Evolutionary conservation across 1,140 invertebrate genomes (phyloP).

Genomic region (Magallana gigas): DNA sequence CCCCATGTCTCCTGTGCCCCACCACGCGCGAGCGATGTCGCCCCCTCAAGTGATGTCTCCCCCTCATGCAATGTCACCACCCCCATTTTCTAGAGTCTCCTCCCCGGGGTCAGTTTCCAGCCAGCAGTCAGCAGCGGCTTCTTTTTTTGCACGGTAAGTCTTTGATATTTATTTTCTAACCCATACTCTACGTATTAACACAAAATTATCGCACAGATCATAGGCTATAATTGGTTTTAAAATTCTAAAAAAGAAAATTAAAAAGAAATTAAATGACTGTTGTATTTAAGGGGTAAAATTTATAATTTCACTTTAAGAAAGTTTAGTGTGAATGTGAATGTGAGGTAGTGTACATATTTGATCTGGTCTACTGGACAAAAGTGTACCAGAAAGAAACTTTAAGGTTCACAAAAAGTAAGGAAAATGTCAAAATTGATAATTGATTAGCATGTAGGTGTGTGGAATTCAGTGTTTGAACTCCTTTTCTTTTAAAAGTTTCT

Average conservation of each 20-base stretch:
- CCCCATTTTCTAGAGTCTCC: slow-evolving; percentile 39
- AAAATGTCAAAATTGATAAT: not conserved
- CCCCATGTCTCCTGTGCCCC: slow-evolving; percentile 4
- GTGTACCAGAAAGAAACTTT: no score
- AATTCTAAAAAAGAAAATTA: not conserved
- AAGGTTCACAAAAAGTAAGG: no score
- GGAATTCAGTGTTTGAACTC: slow-evolving; percentile 35
- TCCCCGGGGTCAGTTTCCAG: slow-evolving; percentile 33
- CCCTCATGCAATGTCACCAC: slow-evolving; percentile 31
- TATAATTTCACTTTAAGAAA: not conserved
- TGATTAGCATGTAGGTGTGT: slow-evolving; percentile 10
- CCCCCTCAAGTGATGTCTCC: slow-evolving; percentile 43
- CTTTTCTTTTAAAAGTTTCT: not conserved
- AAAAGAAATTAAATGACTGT: no score
- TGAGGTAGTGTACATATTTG: not conserved
- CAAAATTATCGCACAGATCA: not conserved
- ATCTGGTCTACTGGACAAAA: not conserved
- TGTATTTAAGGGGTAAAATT: not conserved
- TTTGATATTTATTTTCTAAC: not conserved
- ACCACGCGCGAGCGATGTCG: slow-evolving; percentile 42
- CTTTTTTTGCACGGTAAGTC: slow-evolving; percentile 54
- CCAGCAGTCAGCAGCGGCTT: slow-evolving; percentile 49
- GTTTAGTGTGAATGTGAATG: not conserved
- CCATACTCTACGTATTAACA: not conserved
- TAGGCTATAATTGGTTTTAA: not conserved